phyloP scores from a whole-genome alignment of 2,797 vertebrate genomes.

The Gymnothorax javanicus region DNA sequence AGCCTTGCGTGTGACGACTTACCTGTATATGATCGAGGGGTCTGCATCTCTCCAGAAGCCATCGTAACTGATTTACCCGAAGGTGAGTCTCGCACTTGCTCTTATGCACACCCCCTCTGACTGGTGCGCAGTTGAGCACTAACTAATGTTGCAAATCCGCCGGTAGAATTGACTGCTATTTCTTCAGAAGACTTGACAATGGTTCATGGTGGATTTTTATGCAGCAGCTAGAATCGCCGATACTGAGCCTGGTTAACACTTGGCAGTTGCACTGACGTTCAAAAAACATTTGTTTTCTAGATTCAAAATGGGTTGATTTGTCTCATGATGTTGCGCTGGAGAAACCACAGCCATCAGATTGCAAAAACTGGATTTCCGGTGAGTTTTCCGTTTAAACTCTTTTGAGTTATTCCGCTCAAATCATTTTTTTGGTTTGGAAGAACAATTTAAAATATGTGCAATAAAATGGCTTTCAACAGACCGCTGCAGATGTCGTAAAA shows the following conservation, averaged over 20 bases:
- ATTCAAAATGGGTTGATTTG: conserved; percentile 77
- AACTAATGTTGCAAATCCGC: not conserved
- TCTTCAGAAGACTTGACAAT: not conserved
- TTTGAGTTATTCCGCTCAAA: not conserved
- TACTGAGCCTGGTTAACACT: not conserved
- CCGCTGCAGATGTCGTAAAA: conserved; percentile 76
- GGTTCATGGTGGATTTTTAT: not conserved
- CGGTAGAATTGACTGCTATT: not conserved
- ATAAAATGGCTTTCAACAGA: conserved; percentile 57
- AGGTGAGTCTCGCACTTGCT: conserved; percentile 56
- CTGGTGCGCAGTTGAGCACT: not conserved
- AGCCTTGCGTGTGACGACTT: conserved; percentile 77
- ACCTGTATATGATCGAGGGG: conserved; percentile 77
- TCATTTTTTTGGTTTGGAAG: not conserved
- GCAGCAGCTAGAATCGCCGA: not conserved
- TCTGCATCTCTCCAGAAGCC: conserved; percentile 80
- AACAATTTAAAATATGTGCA: not conserved
- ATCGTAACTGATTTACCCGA: conserved; percentile 76
- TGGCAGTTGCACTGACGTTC: not conserved
- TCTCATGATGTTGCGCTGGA: conserved; percentile 72
- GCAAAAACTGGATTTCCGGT: conserved; percentile 69
- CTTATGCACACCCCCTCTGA: not conserved
- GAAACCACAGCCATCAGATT: conserved; percentile 63
- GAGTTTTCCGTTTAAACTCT: conserved; percentile 42
- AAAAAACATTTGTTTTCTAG: conserved; percentile 55